These are phyloP conservation scores for Takifugu rubripes DNA, from an alignment of 2,797 vertebrate species.

Conservation along the genomic window DNA sequence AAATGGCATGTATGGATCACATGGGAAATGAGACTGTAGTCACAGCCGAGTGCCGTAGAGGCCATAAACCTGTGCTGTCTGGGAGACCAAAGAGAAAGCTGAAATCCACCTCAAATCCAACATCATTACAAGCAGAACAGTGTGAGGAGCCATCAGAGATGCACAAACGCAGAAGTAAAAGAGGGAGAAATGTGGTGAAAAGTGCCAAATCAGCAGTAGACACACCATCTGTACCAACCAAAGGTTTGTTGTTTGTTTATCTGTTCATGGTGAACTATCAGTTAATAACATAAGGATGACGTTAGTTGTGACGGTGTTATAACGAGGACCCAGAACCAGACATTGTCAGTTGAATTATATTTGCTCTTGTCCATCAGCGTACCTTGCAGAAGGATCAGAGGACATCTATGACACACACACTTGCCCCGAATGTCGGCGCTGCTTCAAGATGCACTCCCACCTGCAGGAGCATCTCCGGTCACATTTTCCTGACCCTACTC, in stretches of 20 bases:
- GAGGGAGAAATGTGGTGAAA: slow-evolving; percentile 35
- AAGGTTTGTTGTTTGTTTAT: slow-evolving; percentile 66
- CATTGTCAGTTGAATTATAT: not conserved
- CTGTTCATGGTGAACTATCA: not conserved
- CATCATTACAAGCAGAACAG: slow-evolving; percentile 6
- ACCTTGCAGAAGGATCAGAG: slow-evolving; percentile 75
- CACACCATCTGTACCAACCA: slow-evolving; percentile 49
- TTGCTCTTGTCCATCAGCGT: slow-evolving; percentile 58
- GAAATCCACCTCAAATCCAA: slow-evolving; percentile 12
- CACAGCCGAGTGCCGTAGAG: slow-evolving; percentile 1
- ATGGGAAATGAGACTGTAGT: not conserved
- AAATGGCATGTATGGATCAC: slow-evolving; percentile 41
- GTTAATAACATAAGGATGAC: too few species aligned
- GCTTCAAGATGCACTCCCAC: slow-evolving; percentile 95
- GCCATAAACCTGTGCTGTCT: slow-evolving; percentile 13
- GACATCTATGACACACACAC: slow-evolving; percentile 89
- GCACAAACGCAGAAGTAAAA: slow-evolving; percentile 13
- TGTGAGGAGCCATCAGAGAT: slow-evolving; percentile 25
- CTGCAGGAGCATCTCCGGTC: slow-evolving; percentile 90
- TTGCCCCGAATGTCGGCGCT: slow-evolving; percentile 91
- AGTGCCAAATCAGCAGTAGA: slow-evolving; percentile 12
- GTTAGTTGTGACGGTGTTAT: not conserved
- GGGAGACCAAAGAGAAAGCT: slow-evolving; percentile 26
- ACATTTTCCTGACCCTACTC: slow-evolving; percentile 90
- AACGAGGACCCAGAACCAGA: not conserved